Base-by-base conservation (phyloP, 2,888 invertebrate species). In the Drosophila ochracea region DNA sequence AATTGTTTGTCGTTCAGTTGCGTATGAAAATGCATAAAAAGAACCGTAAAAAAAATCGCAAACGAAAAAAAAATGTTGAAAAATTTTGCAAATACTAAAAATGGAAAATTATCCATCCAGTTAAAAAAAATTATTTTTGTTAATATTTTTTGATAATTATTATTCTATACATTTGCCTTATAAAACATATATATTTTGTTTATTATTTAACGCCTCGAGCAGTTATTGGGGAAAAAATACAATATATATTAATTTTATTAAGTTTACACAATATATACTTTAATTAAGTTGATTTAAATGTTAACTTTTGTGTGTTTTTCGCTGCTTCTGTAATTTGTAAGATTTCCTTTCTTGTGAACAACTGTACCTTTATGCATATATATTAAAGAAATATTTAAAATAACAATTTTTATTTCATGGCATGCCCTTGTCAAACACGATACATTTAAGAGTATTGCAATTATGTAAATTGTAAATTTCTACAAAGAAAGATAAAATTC, bases 281-380 rank as follows among this genome's bases (percentile, higher is more conserved):
- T 68, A 80, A 73, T 87, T 89, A 88, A 87, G 90, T 82, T 90
- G 81, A 86, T 75, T 87, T 84, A 72, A 78, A 89, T 89, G 84
- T 90, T 90, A 87, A 77, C 71, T 83, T 89, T 81, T 74, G 65
- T 82, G 91, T 84, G 87, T 84, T 84, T 76, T 79, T 80, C 76
- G 86, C 91, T 88, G 90, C 91, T 87, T 90, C 82, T 88, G 73
- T 80, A 83, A 80, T 76, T 81, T 72, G 66, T 90, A 91, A 91
- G 91, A 88, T 88, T 88, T 88, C 90, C 87, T 88, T 88, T 90
- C 90, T 91, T 83, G 91, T 91, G 83, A 89, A 89, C 91, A 91
- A 89, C 85, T 89, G 88, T 89, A 89, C 88, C 88, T 89, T 89
- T 90, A 84, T 84, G 87, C 77, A 90, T 89, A 90, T 86, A 87